Base-by-base conservation (phyloP, 2,113 vertebrate species). In the Rhabdomys dilectus region DNA sequence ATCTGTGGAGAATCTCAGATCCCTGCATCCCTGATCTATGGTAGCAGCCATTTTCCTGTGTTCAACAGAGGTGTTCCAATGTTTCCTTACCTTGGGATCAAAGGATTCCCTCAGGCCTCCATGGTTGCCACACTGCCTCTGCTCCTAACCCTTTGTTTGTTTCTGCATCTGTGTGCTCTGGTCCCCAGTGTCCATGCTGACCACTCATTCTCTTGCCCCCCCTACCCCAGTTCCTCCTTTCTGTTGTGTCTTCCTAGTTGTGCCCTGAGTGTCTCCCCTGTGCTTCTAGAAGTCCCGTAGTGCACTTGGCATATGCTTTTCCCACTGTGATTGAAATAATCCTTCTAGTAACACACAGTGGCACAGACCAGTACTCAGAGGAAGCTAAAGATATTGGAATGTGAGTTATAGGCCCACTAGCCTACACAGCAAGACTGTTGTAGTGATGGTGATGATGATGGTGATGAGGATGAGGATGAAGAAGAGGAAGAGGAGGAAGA, bases 51-150 rank as follows among this genome's bases (percentile, higher is more conserved):
- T 58, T 39, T 3, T 10, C n/a, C 70, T 45, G 16, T 13, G 0
- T 29, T 78, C 26, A 19, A 4, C 1, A 21, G 39, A 78, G 8
- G 3, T 62, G 34, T 42, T 24, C 36, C 4, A 0, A 0, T 7
- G 24, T 1, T 80, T 68, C 73, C 6, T 1, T 15, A 4, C 53
- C 42, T 34, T 4, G 0, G 34, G 16, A 26, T 36, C 64, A 21
- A 1, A 24, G 15, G 5, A 8, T 60, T 39, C 3, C 22, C 17
- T 5, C 31, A 1, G 2, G 13, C 56, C 3, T 21, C 42, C n/a
- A 1, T 0, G 0, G 1, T 13, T 0, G 0, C n/a, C 11, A 0
- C 10, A 0, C 12, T 1, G 1, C 10, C 17, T 2, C 34, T 26
- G 24, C 39, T 21, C 80, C 1, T 26, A 15, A 4, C 1, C 22